Evolutionary conservation across 2,113 vertebrate species (phyloP), one percentile per base, ranked within the genome.

Genomic region (Scomber colias): DNA sequence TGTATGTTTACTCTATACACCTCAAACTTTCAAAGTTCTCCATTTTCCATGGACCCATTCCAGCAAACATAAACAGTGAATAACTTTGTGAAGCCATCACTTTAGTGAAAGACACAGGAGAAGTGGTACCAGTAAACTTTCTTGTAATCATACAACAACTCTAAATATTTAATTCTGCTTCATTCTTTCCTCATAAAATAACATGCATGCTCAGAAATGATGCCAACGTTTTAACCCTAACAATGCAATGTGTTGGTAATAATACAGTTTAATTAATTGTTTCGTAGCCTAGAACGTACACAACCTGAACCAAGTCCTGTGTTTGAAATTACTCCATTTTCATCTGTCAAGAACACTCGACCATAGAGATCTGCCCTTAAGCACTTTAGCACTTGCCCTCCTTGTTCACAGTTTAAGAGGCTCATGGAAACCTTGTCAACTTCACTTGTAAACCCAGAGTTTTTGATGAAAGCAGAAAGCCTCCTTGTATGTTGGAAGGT

Each of bases 341-440:
- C 53, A 77, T 83, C 77, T 66, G 68, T 65, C 63, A 77, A 75
- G 57, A 27, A 27, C 24, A 27, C 24, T 27, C 24, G 24, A 27
- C 24, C 24, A 27, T 27, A 27, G 24, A 83, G 84, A 83, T 73
- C 40, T 80, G 54, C 62, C 75, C 69, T 56, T 1, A 21, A 62
- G 72, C 67, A 51, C 76, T 80, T 62, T 70, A 79, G 50, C 77
- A 89, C 72, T 83, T 85, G 79, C 53, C 78, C 81, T 86, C 82
- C 79, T 78, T 90, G 84, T 74, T 85, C 63, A 77, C 87, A 83
- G 83, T 79, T 83, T 17, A 82, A 79, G 67, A 75, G 71, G 85
- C 83, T 72, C 75, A 70, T 70, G 73, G 71, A 80, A 89, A 84
- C 86, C 50, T 46, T 81, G 84, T 85, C 87, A 85, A 53, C 53